Percentiles rank a stretch among this genome's conserved stretches.
Evolutionary conservation across 2,113 vertebrate species (phyloP).

Genomic region (Dermatemys mawii): DNA sequence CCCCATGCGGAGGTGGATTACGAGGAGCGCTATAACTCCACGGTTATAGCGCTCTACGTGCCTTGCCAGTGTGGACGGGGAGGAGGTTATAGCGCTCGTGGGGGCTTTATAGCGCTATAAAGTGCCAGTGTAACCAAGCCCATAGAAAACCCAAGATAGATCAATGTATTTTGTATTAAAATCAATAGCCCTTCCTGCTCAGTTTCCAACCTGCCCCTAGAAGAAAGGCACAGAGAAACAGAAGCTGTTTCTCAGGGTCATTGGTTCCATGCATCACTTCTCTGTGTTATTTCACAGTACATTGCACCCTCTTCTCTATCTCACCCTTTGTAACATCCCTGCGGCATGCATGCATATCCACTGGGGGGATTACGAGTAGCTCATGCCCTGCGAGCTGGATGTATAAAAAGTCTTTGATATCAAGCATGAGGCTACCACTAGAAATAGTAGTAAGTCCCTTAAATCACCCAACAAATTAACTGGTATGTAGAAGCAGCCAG

Average conservation of each 20-base stretch:
- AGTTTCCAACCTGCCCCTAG: background rate
- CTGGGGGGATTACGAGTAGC: background rate
- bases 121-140: no score
- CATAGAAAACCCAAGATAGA: rapidly evolving
- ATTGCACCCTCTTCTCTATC: background rate
- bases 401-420: background rate
- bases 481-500: background rate
- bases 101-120: no score
- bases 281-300: background rate
- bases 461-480: background rate
- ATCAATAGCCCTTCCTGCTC: rapidly evolving
- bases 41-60: no score
- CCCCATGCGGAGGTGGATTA: no score
- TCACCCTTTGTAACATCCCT: background rate
- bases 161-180: rapidly evolving
- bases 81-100: no score
- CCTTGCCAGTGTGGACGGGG: no score
- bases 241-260: background rate
- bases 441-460: background rate
- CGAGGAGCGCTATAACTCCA: no score
- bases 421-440: rapidly evolving
- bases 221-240: background rate
- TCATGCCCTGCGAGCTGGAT: rapidly evolving
- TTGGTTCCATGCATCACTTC: background rate
- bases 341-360: background rate